Percentiles rank a stretch among this genome's conserved stretches.
Conservation (phyloP, 2,113 vertebrate species). For the Mastomys natalensis region DNA sequence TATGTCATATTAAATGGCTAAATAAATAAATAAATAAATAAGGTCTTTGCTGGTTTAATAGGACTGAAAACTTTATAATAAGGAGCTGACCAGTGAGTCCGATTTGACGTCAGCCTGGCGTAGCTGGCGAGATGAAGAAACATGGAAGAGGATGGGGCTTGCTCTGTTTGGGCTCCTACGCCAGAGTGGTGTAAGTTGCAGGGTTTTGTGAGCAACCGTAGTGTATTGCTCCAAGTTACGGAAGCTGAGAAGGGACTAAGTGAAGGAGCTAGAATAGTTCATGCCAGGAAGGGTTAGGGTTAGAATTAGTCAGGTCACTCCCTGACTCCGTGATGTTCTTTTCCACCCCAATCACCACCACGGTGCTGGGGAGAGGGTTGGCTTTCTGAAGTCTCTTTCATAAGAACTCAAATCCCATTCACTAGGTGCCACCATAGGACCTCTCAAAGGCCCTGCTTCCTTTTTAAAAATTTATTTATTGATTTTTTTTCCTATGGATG, state of each 20-base stretch:
- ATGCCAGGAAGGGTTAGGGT: not conserved
- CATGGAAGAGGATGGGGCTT: not conserved
- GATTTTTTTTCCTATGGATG: too few species aligned
- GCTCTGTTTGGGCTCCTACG: not conserved
- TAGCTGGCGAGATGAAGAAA: not conserved
- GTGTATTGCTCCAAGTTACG: too few species aligned
- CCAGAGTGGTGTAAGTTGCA: fast-evolving
- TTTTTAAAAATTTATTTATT: not conserved
- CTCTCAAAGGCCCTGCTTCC: not conserved
- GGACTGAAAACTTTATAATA: not conserved
- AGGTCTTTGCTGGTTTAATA: too few species aligned
- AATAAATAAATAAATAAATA: too few species aligned
- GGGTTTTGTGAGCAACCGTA: too few species aligned
- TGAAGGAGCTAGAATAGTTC: too few species aligned
- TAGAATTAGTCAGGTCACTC: too few species aligned
- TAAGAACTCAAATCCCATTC: not conserved
- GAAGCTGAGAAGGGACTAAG: not conserved
- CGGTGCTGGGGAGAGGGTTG: not conserved
- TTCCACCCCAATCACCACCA: not conserved
- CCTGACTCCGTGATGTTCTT: not conserved
- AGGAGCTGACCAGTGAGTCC: not conserved
- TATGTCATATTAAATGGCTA: too few species aligned
- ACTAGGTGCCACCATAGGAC: not conserved
- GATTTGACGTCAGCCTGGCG: fast-evolving
- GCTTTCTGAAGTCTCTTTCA: not conserved